Percentiles rank a stretch among this genome's conserved stretches.
Conservation (phyloP, 2,113 vertebrate genomes). For the Hippocampus guttulatus region DNA sequence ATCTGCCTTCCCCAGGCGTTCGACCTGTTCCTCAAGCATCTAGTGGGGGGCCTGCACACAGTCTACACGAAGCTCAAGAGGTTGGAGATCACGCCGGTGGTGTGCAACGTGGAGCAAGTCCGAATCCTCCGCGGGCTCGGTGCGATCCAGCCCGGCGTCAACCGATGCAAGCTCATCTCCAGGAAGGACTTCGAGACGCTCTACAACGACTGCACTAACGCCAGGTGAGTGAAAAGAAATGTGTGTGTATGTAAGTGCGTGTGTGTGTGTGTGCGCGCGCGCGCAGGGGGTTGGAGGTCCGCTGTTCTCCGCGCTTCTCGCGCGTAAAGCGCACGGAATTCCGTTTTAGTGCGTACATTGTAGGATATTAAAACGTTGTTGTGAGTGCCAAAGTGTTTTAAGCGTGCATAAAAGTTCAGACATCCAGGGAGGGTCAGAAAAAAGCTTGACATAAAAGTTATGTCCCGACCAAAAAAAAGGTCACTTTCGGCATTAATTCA, state of each 20-base stretch:
- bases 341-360: background rate
- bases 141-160: constrained; percentile 96
- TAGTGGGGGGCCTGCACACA: constrained; percentile 96
- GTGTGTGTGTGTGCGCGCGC: background rate
- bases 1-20: constrained; percentile 98
- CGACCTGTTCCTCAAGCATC: constrained; percentile 98
- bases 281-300: background rate
- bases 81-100: constrained; percentile 96
- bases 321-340: background rate
- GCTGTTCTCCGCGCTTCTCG: background rate
- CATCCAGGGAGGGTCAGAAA: background rate
- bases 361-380: background rate
- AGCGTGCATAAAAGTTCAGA: background rate
- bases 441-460: background rate
- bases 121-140: constrained; percentile 94
- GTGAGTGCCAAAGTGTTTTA: background rate
- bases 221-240: constrained; percentile 77
- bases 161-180: constrained; percentile 98
- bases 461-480: background rate
- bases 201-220: constrained; percentile 98
- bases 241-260: background rate
- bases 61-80: constrained; percentile 99
- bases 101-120: constrained; percentile 98
- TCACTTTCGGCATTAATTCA: background rate
- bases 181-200: constrained; percentile 97